phyloP scores from a whole-genome alignment of 2,888 invertebrate genomes.

The Crematogaster levior region DNA sequence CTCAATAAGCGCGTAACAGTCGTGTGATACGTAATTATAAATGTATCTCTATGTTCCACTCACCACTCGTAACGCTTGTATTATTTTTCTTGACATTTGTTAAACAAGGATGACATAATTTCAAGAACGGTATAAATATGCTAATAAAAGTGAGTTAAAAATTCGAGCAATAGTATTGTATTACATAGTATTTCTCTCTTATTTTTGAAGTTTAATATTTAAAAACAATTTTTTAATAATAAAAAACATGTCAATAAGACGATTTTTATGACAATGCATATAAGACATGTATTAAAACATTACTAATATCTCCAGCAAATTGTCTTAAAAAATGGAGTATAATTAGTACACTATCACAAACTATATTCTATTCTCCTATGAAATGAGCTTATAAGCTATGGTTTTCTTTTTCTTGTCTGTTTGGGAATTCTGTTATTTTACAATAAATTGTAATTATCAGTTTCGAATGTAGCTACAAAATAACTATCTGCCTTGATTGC shows the following conservation, averaged over 20 bases:
- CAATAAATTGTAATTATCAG: conserved; percentile 16
- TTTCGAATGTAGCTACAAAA: conserved; percentile 7
- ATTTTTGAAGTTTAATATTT: background rate
- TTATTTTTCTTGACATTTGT: too few relatives aligned
- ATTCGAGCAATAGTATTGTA: too few relatives aligned
- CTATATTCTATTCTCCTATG: background rate
- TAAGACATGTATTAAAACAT: background rate
- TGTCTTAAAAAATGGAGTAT: conserved; percentile 47
- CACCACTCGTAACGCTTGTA: too few relatives aligned
- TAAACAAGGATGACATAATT: too few relatives aligned
- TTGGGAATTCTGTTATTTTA: background rate
- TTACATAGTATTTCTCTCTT: too few relatives aligned
- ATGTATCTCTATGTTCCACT: too few relatives aligned
- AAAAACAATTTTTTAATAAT: too few relatives aligned
- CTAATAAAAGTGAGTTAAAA: too few relatives aligned
- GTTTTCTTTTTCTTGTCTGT: background rate
- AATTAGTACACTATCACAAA: conserved; percentile 17
- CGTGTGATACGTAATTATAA: too few relatives aligned
- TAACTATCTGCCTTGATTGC: conserved; percentile 75
- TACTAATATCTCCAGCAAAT: background rate
- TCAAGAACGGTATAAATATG: too few relatives aligned
- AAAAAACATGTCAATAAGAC: background rate
- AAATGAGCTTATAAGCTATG: conserved; percentile 38
- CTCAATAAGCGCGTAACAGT: too few relatives aligned
- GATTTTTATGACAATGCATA: background rate